Evolutionary conservation across 2,888 invertebrate species (phyloP).

Genomic region (Rotaria macrura): DNA sequence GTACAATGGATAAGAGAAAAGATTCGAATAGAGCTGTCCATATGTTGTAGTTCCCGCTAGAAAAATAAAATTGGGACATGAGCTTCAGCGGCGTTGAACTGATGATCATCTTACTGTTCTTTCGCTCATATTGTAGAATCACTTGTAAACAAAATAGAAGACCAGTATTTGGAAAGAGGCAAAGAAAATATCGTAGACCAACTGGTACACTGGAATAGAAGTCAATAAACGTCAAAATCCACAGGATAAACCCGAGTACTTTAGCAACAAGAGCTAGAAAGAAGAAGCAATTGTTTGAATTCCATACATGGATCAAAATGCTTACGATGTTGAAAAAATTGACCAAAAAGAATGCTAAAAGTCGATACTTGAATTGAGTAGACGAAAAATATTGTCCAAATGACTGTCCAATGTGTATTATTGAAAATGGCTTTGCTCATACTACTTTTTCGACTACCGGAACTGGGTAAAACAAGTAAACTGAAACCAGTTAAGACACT

Average conservation of each 20-base stretch:
- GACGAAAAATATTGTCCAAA: neutral
- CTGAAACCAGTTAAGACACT: neutral
- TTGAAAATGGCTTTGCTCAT: neutral
- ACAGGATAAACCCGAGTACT: constrained; percentile 22
- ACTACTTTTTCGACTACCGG: neutral
- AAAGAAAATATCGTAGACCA: constrained; percentile 25
- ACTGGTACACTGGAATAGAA: constrained; percentile 25
- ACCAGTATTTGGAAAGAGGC: constrained; percentile 28
- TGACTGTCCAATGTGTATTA: neutral
- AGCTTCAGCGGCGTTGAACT: too few relatives aligned
- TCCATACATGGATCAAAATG: neutral
- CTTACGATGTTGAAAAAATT: constrained; percentile 15
- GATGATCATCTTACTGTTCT: constrained; percentile 28
- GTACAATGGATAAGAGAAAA: constrained; percentile 23
- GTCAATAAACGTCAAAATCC: constrained; percentile 29
- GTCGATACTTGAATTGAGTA: constrained; percentile 25
- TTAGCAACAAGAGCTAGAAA: constrained; percentile 28
- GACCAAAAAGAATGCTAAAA: constrained; percentile 25
- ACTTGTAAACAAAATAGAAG: constrained; percentile 28
- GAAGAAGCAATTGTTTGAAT: too few relatives aligned
- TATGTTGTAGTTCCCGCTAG: neutral
- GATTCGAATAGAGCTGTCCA: constrained; percentile 16
- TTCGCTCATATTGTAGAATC: constrained; percentile 25
- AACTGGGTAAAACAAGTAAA: neutral
- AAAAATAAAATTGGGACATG: neutral